phyloP scores from a whole-genome alignment of 2,888 invertebrate species.

The Eupithecia inturbata region DNA sequence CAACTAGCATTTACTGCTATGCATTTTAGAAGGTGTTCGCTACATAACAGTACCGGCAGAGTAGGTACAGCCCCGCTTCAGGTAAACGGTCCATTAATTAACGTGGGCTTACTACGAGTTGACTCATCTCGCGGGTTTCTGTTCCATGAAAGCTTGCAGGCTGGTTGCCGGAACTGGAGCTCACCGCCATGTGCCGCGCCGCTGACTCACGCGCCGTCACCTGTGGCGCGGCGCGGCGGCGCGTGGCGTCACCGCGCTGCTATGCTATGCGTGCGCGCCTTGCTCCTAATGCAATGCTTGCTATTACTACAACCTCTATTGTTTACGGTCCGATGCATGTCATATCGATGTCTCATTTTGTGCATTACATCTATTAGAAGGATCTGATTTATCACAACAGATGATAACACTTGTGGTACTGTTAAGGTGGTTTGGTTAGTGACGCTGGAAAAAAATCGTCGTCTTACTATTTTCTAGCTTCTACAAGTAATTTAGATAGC shows the following conservation, averaged over 20 bases:
- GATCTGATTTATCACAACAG: neutral
- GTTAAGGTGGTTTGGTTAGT: too few relatives aligned
- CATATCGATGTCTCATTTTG: conserved; percentile 19
- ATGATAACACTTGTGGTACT: neutral
- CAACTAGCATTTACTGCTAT: too few relatives aligned
- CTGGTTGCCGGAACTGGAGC: conserved; percentile 53
- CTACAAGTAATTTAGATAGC: too few relatives aligned
- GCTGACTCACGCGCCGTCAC: conserved; percentile 46
- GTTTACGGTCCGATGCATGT: conserved; percentile 19
- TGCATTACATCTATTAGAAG: neutral
- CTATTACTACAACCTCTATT: conserved; percentile 15
- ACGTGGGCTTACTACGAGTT: conserved; percentile 41
- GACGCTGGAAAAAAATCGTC: too few relatives aligned
- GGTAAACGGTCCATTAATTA: conserved; percentile 46
- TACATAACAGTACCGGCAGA: conserved; percentile 12
- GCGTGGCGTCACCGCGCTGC: conserved; percentile 67
- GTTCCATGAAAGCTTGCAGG: conserved; percentile 42
- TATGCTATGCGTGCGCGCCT: conserved; percentile 65
- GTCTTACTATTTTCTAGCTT: too few relatives aligned
- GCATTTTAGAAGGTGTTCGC: neutral
- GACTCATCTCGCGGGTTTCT: conserved; percentile 45
- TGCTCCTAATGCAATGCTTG: conserved; percentile 20
- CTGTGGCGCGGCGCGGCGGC: too few relatives aligned
- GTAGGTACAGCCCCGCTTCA: conserved; percentile 15
- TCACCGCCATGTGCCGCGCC: neutral